A percentile compares a stretch with the other conserved stretches of the same genome.
Conservation (phyloP, 2,113 vertebrate genomes). For the Empidonax alnorum region DNA sequence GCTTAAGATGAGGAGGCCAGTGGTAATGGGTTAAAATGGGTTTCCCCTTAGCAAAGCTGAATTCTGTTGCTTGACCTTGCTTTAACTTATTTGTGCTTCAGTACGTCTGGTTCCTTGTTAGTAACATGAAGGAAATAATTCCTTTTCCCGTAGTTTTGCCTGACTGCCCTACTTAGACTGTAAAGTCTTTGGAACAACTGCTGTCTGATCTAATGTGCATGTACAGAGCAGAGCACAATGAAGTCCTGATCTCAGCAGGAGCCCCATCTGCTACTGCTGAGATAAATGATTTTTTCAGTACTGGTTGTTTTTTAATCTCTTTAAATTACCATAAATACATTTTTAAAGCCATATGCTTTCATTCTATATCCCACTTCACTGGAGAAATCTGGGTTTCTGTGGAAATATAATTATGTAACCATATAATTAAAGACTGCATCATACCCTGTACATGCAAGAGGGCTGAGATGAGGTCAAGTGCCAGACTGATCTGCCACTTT, state of each 20-base stretch:
- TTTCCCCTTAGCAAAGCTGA: not conserved
- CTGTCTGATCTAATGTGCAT: constrained; percentile 63
- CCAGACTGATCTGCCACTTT: constrained; percentile 10
- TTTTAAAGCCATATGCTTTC: constrained; percentile 70
- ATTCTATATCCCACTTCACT: constrained; percentile 40
- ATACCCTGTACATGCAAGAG: not conserved
- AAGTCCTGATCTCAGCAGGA: constrained; percentile 70
- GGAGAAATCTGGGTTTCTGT: constrained; percentile 55
- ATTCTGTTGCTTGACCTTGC: constrained; percentile 17
- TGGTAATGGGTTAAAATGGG: not conserved
- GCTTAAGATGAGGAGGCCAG: not conserved
- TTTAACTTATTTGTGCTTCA: constrained; percentile 6
- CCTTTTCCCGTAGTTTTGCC: constrained; percentile 16
- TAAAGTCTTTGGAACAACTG: constrained; percentile 56
- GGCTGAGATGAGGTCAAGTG: constrained; percentile 35
- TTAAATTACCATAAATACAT: constrained; percentile 71
- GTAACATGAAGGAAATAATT: constrained; percentile 10
- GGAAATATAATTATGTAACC: constrained; percentile 61
- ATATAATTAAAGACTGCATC: constrained; percentile 53
- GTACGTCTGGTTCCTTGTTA: not conserved
- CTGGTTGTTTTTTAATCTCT: constrained; percentile 70
- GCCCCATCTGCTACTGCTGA: constrained; percentile 67
- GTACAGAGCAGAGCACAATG: constrained; percentile 42
- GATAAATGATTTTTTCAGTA: constrained; percentile 70
- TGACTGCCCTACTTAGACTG: constrained; percentile 52